Conservation (phyloP, 2,888 invertebrate species). For the Drosophila meridionalis region DNA sequence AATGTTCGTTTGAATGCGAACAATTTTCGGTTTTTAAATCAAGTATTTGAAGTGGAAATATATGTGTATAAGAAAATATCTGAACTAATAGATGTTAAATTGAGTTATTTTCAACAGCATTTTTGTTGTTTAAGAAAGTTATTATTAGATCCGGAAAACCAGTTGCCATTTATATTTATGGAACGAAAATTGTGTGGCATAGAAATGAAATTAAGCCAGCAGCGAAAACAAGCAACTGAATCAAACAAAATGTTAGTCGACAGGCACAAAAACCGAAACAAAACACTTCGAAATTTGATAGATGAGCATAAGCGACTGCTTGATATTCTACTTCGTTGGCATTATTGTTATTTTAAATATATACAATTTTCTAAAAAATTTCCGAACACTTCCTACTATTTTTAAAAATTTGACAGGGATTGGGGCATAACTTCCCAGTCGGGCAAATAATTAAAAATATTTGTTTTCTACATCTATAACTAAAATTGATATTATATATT, state of each 20-base stretch:
- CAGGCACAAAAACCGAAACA: not conserved
- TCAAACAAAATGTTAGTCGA: conserved; percentile 8
- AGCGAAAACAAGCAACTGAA: not conserved
- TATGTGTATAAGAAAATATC: not conserved
- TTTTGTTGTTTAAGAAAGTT: not conserved
- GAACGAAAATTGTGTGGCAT: too few relatives aligned
- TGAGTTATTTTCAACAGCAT: not conserved
- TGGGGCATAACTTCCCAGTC: too few relatives aligned
- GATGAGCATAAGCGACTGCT: not conserved
- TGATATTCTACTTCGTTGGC: not conserved
- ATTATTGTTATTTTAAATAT: not conserved
- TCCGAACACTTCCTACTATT: too few relatives aligned
- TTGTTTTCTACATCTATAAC: too few relatives aligned
- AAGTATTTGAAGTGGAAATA: not conserved
- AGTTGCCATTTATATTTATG: not conserved
- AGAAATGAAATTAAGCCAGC: not conserved
- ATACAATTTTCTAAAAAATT: too few relatives aligned
- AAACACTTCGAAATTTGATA: not conserved
- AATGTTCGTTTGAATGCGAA: not conserved
- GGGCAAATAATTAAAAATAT: too few relatives aligned
- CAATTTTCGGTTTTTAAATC: not conserved
- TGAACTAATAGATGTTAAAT: not conserved
- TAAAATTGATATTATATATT: too few relatives aligned
- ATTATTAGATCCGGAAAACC: not conserved
- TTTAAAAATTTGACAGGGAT: too few relatives aligned